Percentiles rank a stretch among this genome's conserved stretches.
phyloP scores from a whole-genome alignment of 2,113 vertebrate genomes.

The Leucoraja erinaceus region DNA sequence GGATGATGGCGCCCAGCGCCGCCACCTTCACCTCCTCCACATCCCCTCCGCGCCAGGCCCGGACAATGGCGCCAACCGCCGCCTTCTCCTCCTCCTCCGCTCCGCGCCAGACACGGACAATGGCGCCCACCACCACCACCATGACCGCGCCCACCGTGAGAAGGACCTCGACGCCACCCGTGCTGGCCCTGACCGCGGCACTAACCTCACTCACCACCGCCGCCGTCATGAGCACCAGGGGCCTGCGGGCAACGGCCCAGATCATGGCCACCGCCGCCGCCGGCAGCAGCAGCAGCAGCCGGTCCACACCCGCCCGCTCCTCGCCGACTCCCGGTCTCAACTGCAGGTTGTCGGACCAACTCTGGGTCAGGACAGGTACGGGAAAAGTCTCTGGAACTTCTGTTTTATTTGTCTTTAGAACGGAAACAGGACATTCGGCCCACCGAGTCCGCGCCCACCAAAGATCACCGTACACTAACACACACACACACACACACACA shows the following conservation, averaged over 20 bases:
- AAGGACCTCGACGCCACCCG: conserved; percentile 51
- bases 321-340: conserved; percentile 64
- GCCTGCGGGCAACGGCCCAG: conserved; percentile 52
- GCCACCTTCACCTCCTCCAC: too few species aligned
- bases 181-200: conserved; percentile 63
- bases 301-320: conserved; percentile 49
- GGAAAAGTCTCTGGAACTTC: not conserved
- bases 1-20: too few species aligned
- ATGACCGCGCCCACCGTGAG: too few species aligned
- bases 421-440: not conserved
- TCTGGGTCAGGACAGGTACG: conserved; percentile 88
- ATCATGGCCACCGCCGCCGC: conserved; percentile 45
- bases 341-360: conserved; percentile 78
- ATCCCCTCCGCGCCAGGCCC: too few species aligned
- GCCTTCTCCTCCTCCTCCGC: too few species aligned
- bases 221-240: conserved; percentile 57
- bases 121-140: too few species aligned
- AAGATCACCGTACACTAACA: too few species aligned
- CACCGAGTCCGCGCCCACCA: too few species aligned
- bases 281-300: too few species aligned
- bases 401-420: not conserved
- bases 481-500: too few species aligned
- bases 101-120: too few species aligned
- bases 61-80: too few species aligned
- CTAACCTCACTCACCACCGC: conserved; percentile 62